Base-by-base conservation (phyloP, 2,888 invertebrate genomes). In the Pardosa pseudoannulata region DNA sequence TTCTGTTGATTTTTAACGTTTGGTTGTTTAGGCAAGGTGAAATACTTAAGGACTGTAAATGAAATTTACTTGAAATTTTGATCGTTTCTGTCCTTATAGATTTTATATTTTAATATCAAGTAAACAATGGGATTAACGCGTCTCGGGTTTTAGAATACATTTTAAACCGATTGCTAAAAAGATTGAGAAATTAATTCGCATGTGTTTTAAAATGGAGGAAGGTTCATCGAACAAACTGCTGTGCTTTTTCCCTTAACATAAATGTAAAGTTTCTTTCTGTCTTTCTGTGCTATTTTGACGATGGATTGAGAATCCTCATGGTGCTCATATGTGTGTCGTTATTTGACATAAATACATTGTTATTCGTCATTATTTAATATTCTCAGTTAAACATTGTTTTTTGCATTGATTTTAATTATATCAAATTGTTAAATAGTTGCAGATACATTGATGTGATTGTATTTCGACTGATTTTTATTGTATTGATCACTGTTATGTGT, bases 271-370 rank as follows among this genome's bases (percentile, higher is more conserved):
- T 79, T 79, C n/a, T 13, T 46, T 11, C 16, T 13, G 41, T 11
- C 41, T 46, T 16, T 85, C 11, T 78, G 85, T 85, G 76, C 71
- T 68, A 32, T 85, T 23, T 11, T 67, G 85, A 85, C 79, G 73
- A 79, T 36, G 80, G 80, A 80, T 87, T 87, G 29, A 70, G 79
- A 85, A 87, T 80, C 86, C 80, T 68, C 46, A 87, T 87, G 86
- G 86, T 87, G 86, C 86, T 87, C 68, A 80, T 87, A 71, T 41
- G 56, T 87, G 78, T 87, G 67, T 65, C 83, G 73, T 83, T 83
- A 68, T 41, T 41, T 50, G n/a, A 71, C 32, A 3, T 23, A 65
- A 64, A 32, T 36, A 32, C 68, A 39, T 76, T 29, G 50, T 78
- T 78, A 46, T 78, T 83, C 62, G 16, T 76, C 65, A 62, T 50